These are phyloP conservation scores for Catostomus latipinnis DNA, from an alignment of 2,797 vertebrate species.

Conservation along the genomic window DNA sequence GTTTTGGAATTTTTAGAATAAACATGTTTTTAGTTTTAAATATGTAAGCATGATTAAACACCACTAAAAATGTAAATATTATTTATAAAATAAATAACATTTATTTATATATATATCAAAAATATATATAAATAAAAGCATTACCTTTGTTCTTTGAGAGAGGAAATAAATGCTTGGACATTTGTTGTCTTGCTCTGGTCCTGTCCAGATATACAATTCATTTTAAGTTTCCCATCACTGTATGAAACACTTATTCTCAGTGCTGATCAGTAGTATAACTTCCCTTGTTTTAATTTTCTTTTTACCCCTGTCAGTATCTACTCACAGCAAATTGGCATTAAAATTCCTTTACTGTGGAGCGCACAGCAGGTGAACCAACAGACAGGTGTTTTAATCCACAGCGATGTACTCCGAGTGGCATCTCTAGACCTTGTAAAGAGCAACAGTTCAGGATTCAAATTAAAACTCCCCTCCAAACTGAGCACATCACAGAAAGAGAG, in stretches of 20 bases:
- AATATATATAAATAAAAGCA: not conserved
- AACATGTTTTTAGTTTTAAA: not conserved
- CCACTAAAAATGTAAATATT: no score
- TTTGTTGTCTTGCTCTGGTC: slow-evolving; percentile 5
- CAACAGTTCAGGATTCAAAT: slow-evolving; percentile 79
- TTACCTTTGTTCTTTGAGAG: slow-evolving; percentile 29
- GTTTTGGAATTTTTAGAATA: not conserved
- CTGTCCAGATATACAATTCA: slow-evolving; percentile 2
- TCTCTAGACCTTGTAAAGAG: slow-evolving; percentile 52
- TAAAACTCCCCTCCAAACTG: slow-evolving; percentile 65
- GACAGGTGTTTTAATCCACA: slow-evolving; percentile 49
- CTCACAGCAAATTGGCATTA: not conserved
- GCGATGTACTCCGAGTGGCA: slow-evolving; percentile 43
- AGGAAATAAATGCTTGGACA: not conserved
- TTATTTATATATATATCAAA: no score
- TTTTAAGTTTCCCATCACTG: slow-evolving; percentile 3
- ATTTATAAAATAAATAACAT: no score
- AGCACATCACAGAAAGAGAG: slow-evolving; percentile 40
- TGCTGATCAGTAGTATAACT: not conserved
- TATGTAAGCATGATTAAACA: not conserved
- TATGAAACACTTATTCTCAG: not conserved
- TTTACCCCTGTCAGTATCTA: slow-evolving; percentile 26
- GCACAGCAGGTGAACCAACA: slow-evolving; percentile 36
- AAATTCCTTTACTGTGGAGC: slow-evolving; percentile 56
- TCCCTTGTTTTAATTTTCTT: slow-evolving; percentile 26